These are phyloP conservation scores for Thymelicus sylvestris DNA, from an alignment of 2,888 invertebrate species.

Conservation along the genomic window DNA sequence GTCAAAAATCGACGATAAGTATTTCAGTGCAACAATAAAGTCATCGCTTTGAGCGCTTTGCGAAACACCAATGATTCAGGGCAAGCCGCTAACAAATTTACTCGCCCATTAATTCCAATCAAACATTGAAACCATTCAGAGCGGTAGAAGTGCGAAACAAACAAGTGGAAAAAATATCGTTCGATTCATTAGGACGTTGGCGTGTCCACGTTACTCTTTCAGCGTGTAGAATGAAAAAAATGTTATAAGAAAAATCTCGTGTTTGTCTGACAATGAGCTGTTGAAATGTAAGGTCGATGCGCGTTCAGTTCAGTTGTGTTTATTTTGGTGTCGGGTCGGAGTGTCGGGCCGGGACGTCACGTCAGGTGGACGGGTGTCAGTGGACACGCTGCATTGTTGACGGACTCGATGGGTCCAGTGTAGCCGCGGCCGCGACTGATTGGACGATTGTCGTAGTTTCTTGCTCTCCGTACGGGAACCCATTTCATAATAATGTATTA, in stretches of 20 bases:
- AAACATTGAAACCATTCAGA: constrained; percentile 17
- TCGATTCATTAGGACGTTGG: constrained; percentile 20
- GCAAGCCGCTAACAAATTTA: constrained; percentile 26
- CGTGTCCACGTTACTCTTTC: constrained; percentile 56
- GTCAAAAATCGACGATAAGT: constrained; percentile 5
- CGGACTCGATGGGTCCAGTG: neutral
- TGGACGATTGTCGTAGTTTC: constrained; percentile 10
- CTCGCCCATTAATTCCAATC: constrained; percentile 26
- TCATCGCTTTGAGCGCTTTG: constrained; percentile 6
- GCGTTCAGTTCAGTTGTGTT: constrained; percentile 51
- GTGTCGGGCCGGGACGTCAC: constrained; percentile 31
- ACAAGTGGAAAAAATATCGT: constrained; percentile 29
- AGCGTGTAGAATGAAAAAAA: constrained; percentile 41
- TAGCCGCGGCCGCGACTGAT: neutral
- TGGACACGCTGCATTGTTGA: constrained; percentile 29
- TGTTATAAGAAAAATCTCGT: constrained; percentile 50
- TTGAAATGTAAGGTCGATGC: constrained; percentile 66
- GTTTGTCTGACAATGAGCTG: constrained; percentile 69
- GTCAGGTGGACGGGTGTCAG: constrained; percentile 46
- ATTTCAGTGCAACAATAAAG: constrained; percentile 21
- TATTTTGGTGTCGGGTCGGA: constrained; percentile 52
- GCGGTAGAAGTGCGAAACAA: constrained; percentile 18
- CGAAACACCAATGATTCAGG: constrained; percentile 10
- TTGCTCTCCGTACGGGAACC: too few relatives aligned
- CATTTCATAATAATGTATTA: too few relatives aligned